These are phyloP conservation scores for Trogon surrucura DNA, from an alignment of 2,113 vertebrate genomes.

Conservation along the genomic window DNA sequence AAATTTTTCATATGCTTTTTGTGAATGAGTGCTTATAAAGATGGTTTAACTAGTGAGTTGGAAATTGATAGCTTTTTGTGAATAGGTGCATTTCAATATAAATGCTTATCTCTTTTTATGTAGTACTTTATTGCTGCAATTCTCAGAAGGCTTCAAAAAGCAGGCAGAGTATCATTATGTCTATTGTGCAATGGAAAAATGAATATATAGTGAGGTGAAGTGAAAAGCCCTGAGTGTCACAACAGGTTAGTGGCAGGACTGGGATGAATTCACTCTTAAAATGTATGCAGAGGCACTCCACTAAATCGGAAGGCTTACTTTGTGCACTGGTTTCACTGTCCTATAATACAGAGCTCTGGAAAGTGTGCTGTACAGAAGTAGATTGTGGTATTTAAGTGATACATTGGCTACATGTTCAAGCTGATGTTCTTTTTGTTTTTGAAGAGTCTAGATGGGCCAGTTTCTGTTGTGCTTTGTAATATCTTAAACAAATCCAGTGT, in stretches of 20 bases:
- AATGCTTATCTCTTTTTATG: slow-evolving; percentile 31
- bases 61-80: slow-evolving; percentile 29
- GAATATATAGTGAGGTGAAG: slow-evolving; percentile 28
- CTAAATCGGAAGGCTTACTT: slow-evolving; percentile 15
- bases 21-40: slow-evolving; percentile 44
- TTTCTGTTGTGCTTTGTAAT: not conserved
- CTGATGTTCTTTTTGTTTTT: not conserved
- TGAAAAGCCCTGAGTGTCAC: slow-evolving; percentile 34
- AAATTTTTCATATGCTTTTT: slow-evolving; percentile 49
- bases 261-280: slow-evolving; percentile 49
- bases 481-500: not conserved
- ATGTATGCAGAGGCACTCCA: not conserved
- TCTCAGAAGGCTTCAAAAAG: slow-evolving; percentile 26
- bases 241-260: slow-evolving; percentile 28
- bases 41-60: slow-evolving; percentile 33
- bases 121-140: slow-evolving; percentile 30
- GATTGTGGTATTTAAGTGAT: not conserved
- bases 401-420: not conserved
- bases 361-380: not conserved
- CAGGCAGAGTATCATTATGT: slow-evolving; percentile 19
- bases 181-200: not conserved
- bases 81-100: slow-evolving; percentile 43
- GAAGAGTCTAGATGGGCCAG: not conserved
- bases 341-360: not conserved
- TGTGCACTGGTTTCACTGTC: not conserved